Conservation (phyloP, 2,888 invertebrate genomes). For the Drosophila demipolita region DNA sequence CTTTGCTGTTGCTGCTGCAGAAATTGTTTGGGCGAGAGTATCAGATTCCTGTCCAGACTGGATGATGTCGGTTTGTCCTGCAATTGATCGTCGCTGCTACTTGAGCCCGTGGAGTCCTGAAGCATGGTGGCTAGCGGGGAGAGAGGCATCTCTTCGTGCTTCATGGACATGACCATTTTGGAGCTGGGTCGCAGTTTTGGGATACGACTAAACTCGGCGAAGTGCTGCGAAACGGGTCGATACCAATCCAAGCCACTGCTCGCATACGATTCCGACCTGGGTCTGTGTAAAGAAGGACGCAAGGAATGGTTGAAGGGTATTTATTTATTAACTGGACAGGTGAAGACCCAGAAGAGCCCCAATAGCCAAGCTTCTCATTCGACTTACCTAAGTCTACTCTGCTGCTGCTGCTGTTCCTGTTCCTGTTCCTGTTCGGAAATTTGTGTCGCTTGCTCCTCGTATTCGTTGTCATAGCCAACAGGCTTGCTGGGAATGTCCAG, state of each 20-base stretch:
- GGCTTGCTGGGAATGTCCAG: slow-evolving; percentile 64
- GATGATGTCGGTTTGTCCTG: slow-evolving; percentile 35
- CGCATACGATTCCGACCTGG: slow-evolving; percentile 79
- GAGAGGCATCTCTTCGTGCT: slow-evolving; percentile 80
- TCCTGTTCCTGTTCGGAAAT: slow-evolving; percentile 28
- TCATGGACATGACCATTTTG: slow-evolving; percentile 84
- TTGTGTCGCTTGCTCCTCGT: slow-evolving; percentile 64
- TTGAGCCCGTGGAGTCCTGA: slow-evolving; percentile 84
- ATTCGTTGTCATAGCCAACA: slow-evolving; percentile 62
- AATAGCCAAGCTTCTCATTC: neutral
- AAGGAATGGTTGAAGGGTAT: neutral
- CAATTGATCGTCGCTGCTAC: slow-evolving; percentile 82
- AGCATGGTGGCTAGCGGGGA: slow-evolving; percentile 84
- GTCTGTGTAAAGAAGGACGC: slow-evolving; percentile 35
- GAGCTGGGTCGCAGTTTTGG: slow-evolving; percentile 84
- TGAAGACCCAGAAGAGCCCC: neutral
- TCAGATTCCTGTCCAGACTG: slow-evolving; percentile 55
- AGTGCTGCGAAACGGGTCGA: slow-evolving; percentile 78
- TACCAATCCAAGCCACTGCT: slow-evolving; percentile 82
- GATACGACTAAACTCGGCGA: slow-evolving; percentile 84
- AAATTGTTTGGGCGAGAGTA: slow-evolving; percentile 74
- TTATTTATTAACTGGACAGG: neutral
- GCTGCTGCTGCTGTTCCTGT: slow-evolving; percentile 62
- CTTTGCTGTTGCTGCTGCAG: slow-evolving; percentile 70
- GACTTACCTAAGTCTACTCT: slow-evolving; percentile 40